These are phyloP conservation scores for Etheostoma cragini DNA, from an alignment of 2,113 vertebrate species.

Conservation along the genomic window DNA sequence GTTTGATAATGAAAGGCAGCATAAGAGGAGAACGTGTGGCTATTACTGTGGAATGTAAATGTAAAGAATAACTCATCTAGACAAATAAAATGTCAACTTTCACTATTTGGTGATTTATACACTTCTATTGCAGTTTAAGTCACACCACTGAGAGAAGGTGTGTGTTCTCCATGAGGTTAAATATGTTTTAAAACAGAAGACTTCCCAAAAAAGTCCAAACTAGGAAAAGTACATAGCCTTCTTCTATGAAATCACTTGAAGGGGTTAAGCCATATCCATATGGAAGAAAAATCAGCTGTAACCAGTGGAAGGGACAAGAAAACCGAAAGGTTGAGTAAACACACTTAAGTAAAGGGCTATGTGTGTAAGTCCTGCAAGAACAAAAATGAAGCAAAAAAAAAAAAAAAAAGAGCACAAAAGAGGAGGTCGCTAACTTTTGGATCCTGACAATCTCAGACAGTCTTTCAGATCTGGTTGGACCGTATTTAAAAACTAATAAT, in stretches of 20 bases:
- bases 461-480: slow-evolving; percentile 8
- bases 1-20: slow-evolving; percentile 57
- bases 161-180: slow-evolving; percentile 44
- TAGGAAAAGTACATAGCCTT: background rate
- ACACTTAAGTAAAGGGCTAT: background rate
- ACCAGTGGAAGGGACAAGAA: background rate
- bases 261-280: slow-evolving; percentile 35
- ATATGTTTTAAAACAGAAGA: slow-evolving; percentile 32
- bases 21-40: slow-evolving; percentile 36
- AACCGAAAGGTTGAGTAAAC: background rate
- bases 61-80: slow-evolving; percentile 46
- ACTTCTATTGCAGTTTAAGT: slow-evolving; percentile 50
- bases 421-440: background rate
- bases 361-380: background rate
- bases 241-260: slow-evolving; percentile 36
- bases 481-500: background rate
- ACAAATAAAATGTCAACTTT: slow-evolving; percentile 31
- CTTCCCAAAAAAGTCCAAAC: slow-evolving; percentile 12
- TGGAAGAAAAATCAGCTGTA: slow-evolving; percentile 32
- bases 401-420: background rate
- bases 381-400: background rate
- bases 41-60: slow-evolving; percentile 62
- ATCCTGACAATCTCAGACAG: background rate
- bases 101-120: slow-evolving; percentile 37
- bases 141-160: slow-evolving; percentile 35